A percentile compares a stretch with the other conserved stretches of the same genome.
Conservation (phyloP, 1,140 invertebrate species). For the Radopholus similis region DNA sequence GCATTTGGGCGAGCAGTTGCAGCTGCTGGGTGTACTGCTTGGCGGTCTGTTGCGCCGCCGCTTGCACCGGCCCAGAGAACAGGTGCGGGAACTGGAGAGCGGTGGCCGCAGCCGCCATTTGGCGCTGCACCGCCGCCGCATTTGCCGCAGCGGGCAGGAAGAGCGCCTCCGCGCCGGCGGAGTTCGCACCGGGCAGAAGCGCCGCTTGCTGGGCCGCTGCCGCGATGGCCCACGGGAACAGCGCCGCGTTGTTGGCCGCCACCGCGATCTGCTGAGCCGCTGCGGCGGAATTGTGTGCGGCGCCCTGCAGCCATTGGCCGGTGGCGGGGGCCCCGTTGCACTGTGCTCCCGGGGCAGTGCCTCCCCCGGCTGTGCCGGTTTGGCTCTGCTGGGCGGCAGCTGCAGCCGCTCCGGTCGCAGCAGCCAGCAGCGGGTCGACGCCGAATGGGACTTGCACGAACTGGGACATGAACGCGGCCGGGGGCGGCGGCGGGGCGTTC, state of each 20-base stretch:
- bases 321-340: neutral
- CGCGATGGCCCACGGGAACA: conserved; percentile 18
- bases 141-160: neutral
- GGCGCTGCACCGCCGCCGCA: conserved; percentile 6
- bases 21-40: conserved; percentile 14
- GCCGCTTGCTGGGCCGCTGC: conserved; percentile 12
- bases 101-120: conserved; percentile 12
- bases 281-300: conserved; percentile 5
- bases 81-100: conserved; percentile 16
- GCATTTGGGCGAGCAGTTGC: conserved; percentile 11
- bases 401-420: conserved; percentile 3
- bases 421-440: conserved; percentile 11
- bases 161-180: neutral
- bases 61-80: conserved; percentile 8
- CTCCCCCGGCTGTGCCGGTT: neutral
- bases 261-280: neutral
- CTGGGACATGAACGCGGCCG: conserved; percentile 1
- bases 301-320: neutral
- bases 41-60: conserved; percentile 13
- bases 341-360: neutral
- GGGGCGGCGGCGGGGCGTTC: neutral
- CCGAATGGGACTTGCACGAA: conserved; percentile 1
- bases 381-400: neutral
- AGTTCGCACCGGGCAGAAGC: neutral
- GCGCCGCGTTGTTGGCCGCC: neutral